Base-by-base conservation (phyloP, 1,140 invertebrate species). In the Parapsyche elsis region DNA sequence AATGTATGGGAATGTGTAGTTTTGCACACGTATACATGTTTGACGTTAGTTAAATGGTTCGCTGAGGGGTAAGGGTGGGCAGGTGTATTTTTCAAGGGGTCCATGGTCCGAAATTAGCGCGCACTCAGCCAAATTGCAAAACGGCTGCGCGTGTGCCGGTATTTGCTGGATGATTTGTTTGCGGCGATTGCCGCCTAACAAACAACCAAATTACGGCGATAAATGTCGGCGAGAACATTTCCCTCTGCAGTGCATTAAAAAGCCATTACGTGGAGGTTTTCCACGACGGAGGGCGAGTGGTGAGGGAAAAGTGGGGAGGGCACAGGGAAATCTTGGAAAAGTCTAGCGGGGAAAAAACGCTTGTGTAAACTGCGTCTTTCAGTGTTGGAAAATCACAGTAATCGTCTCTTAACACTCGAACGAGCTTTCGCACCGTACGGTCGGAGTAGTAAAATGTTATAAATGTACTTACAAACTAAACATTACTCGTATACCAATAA, bases 201-300 rank as follows among this genome's bases (percentile, higher is more conserved):
- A 78, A 71, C 67, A 53, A 78, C 21, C 45, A 71, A 78, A 78
- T 78, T 78, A 78, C 64, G 23, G 59, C 77, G 61, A 71, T 78
- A 78, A 78, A 78, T 77, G 76, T 77, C 49, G 57, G 19, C 57
- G 59, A 46, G 73, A 75, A 75, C 73, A 75, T 77, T 70, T 70
- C 38, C 76, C 76, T 70, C 76, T 67, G 76, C 61, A 71, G 61
- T 78, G 77, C 77, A 78, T 78, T 78, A 78, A 78, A 78, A 78
- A 78, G 64, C 77, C 77, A 78, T 78, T 78, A 78, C 45, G 53
- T n/a, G 45, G 23, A 12, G 24, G 24, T 14, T 24, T 14, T 12
- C 57, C 57, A 2, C 64, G 64, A 23, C 16, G 21, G 59, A 9
- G 59, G n/a, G 59, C 16, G 5, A 16, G 59, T 5, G 5, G 64